These are phyloP conservation scores for Vimba vimba DNA, from an alignment of 2,113 vertebrate genomes.

Conservation along the genomic window DNA sequence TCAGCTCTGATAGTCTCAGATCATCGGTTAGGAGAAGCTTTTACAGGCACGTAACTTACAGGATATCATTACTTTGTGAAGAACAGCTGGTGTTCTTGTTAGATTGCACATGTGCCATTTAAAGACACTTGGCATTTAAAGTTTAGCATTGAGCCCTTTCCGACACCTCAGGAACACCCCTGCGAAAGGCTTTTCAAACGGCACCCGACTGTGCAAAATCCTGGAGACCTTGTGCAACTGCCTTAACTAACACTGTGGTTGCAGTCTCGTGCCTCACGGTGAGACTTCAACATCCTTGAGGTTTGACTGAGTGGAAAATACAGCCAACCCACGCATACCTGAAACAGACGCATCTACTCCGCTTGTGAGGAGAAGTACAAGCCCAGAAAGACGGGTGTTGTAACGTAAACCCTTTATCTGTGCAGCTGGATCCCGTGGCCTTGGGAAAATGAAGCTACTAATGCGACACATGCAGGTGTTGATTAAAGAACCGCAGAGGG, in stretches of 20 bases:
- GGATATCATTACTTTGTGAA: constrained; percentile 22
- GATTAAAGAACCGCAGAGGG: not conserved
- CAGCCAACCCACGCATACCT: constrained; percentile 46
- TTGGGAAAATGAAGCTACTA: constrained; percentile 36
- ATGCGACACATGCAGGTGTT: constrained; percentile 27
- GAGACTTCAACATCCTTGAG: constrained; percentile 35
- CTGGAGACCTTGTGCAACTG: not conserved
- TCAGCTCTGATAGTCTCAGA: constrained; percentile 11
- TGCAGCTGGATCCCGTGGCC: constrained; percentile 8
- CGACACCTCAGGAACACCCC: not conserved
- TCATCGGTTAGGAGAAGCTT: constrained; percentile 6
- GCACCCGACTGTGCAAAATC: constrained; percentile 6
- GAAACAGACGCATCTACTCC: constrained; percentile 24
- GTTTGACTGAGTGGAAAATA: constrained; percentile 57
- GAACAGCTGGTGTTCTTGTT: constrained; percentile 17
- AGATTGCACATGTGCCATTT: constrained; percentile 27
- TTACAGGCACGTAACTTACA: not conserved
- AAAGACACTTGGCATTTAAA: constrained; percentile 42
- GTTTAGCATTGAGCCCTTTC: constrained; percentile 5
- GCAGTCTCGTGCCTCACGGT: constrained; percentile 17
- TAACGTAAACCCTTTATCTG: constrained; percentile 46
- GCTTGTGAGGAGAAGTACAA: constrained; percentile 10
- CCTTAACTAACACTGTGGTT: constrained; percentile 36
- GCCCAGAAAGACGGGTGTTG: constrained; percentile 25
- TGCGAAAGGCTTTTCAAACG: not conserved